Evolutionary conservation across 2,888 invertebrate genomes (phyloP).

Genomic region (Chaetogeoica ovagalla): DNA sequence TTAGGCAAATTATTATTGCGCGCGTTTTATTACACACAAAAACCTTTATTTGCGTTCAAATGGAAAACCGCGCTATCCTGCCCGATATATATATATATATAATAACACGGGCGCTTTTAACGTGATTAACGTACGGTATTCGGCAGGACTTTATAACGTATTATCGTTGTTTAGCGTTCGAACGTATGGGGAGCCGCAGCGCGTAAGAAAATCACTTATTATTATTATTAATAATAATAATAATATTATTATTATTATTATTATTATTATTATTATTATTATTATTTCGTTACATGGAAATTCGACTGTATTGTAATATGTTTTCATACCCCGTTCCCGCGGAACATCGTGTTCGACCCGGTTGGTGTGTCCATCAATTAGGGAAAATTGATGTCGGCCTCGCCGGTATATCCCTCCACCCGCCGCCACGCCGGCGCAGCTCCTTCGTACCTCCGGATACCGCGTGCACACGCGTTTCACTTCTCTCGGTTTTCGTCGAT

Average conservation of each 20-base stretch:
- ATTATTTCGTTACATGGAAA: background rate
- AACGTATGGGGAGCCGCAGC: background rate
- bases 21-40: constrained; percentile 29
- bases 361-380: constrained; percentile 49
- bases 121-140: constrained; percentile 39
- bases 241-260: background rate
- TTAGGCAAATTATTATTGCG: constrained; percentile 45
- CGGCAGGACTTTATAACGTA: constrained; percentile 14
- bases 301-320: background rate
- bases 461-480: too few species aligned
- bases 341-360: constrained; percentile 33
- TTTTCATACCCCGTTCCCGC: background rate
- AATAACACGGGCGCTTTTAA: constrained; percentile 29
- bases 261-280: background rate
- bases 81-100: too few species aligned
- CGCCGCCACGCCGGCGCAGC: background rate
- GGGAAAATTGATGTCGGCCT: constrained; percentile 42
- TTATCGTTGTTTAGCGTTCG: background rate
- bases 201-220: constrained; percentile 27
- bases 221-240: background rate
- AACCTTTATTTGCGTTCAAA: background rate
- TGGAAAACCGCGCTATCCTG: background rate
- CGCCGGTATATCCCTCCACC: too few species aligned
- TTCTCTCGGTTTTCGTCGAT: too few species aligned
- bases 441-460: too few species aligned